Evolutionary conservation across 2,797 vertebrate genomes (phyloP), one percentile per base, ranked within the genome.

Genomic region (Sparidentex hasta): DNA sequence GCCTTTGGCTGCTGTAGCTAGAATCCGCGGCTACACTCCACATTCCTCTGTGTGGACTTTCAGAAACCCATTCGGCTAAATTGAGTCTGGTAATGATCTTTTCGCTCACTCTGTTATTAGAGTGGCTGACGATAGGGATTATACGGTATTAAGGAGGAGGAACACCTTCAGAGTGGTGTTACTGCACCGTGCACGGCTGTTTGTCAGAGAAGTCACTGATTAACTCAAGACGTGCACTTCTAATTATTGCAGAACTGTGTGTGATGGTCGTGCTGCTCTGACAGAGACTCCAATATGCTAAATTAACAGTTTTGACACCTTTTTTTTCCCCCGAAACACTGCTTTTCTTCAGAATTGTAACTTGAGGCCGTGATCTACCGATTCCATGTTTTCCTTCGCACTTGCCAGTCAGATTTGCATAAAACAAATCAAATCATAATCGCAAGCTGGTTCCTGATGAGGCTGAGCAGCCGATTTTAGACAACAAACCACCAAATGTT

Each of bases 1-100:
- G 16, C 43, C 50, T 18, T 21, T 25, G 9, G 11, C 43, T 51
- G 16, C 29, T 23, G 12, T 7, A 29, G 16, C 50, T 25, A 6
- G 1, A 71, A 46, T 67, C 5, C 5, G 14, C 17, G 51, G 63
- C 48, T 50, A 16, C 50, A 44, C 76, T 68, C 80, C 69, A 46
- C 55, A 77, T 56, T 75, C 79, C 21, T 64, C 59, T 46, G 46
- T 50, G 17, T 27, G 21, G 52, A 73, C 52, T 69, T 74, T 74
- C 62, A 62, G 74, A 78, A 63, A 76, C 52, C 33, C 47, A 75
- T 76, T 72, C 27, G 6, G 54, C 11, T 74, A 47, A 75, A 46
- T 48, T 21, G 29, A 54, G 44, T 61, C 61, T 29, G 76, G 38
- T 80, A 73, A 83, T 72, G 59, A 78, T 85, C 54, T 18, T 71